Evolutionary conservation across 2,797 vertebrate genomes (phyloP).

Genomic region (Sphenodon punctatus): DNA sequence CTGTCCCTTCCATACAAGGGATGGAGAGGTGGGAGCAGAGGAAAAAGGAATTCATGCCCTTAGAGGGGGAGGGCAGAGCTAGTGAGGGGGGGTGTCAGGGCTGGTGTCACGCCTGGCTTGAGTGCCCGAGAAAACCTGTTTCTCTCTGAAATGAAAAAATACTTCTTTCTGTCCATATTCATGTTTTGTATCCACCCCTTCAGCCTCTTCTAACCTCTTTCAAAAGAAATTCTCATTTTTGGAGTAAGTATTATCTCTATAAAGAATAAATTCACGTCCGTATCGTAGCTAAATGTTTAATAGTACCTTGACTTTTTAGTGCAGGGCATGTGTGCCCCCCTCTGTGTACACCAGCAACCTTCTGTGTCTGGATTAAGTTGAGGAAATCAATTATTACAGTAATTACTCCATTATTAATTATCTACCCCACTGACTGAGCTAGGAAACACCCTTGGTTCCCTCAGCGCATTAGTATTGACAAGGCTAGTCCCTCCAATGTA

Average conservation of each 20-base stretch:
- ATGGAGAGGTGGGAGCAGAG: too few species aligned
- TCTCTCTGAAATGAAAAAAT: slow-evolving; percentile 26
- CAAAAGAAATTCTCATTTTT: slow-evolving; percentile 5
- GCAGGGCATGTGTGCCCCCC: slow-evolving; percentile 44
- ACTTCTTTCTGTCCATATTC: neutral
- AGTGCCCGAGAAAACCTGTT: too few species aligned
- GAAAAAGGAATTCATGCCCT: too few species aligned
- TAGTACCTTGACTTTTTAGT: slow-evolving; percentile 31
- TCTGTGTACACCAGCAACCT: slow-evolving; percentile 59
- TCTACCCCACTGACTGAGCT: slow-evolving; percentile 41
- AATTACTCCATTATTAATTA: slow-evolving; percentile 61
- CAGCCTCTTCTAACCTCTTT: neutral
- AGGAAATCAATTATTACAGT: slow-evolving; percentile 68
- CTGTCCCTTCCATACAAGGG: too few species aligned
- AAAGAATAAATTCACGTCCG: slow-evolving; percentile 9
- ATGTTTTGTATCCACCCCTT: neutral
- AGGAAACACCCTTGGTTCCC: slow-evolving; percentile 47
- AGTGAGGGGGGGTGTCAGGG: too few species aligned
- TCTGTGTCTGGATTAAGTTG: slow-evolving; percentile 64
- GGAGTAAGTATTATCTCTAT: slow-evolving; percentile 13
- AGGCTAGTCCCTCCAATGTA: slow-evolving; percentile 48
- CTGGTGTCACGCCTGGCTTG: too few species aligned
- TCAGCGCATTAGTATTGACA: slow-evolving; percentile 61
- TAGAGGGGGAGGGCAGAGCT: too few species aligned
- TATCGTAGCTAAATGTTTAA: slow-evolving; percentile 34